phyloP scores from a whole-genome alignment of 2,797 vertebrate genomes.

The Sternarchorhynchus goeldii region DNA sequence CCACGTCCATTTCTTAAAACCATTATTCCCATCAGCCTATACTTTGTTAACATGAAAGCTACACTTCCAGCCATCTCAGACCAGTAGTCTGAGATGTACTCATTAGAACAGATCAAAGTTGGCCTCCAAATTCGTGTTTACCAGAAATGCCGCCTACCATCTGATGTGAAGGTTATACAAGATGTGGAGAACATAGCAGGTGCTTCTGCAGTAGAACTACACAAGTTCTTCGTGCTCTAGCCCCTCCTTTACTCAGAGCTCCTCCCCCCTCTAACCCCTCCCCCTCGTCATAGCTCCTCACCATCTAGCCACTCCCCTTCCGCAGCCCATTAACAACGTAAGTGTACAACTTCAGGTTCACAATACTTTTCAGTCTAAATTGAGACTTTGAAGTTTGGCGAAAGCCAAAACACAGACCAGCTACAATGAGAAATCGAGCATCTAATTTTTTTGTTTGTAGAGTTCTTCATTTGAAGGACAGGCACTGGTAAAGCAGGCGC shows the following conservation, averaged over 20 bases:
- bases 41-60: no score
- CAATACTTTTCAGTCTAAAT: no score
- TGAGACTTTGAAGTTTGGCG: no score
- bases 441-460: no score
- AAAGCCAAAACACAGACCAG: no score
- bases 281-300: no score
- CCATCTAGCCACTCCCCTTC: no score
- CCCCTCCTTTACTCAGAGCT: background rate
- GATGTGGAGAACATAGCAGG: background rate
- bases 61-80: no score
- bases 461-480: no score
- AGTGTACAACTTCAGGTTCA: no score
- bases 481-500: background rate
- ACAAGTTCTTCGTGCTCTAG: background rate
- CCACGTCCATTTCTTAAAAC: background rate
- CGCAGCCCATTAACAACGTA: no score
- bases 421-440: no score
- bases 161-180: background rate
- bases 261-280: background rate
- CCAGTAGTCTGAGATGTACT: background rate
- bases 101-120: background rate
- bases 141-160: constrained; percentile 4
- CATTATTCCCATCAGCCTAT: background rate
- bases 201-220: background rate
- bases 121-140: background rate